Conservation (phyloP, 2,797 vertebrate species). For the Characodon lateralis region DNA sequence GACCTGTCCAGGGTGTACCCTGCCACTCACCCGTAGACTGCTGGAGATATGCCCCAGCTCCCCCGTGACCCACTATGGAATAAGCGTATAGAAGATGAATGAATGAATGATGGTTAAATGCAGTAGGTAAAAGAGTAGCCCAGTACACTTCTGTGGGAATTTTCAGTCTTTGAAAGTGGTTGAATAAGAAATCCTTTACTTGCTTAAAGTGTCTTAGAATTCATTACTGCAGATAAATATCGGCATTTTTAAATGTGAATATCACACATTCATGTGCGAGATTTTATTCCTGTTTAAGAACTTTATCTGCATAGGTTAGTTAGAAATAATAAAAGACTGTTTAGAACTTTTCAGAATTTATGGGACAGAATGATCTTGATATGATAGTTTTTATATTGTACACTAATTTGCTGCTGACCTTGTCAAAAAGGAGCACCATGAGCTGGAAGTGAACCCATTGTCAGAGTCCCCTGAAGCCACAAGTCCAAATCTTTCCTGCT, state of each 20-base stretch:
- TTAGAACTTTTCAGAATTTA: background rate
- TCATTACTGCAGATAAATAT: background rate
- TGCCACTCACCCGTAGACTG: too few species aligned
- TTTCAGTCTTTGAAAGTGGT: too few species aligned
- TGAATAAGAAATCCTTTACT: too few species aligned
- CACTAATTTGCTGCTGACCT: conserved; percentile 60
- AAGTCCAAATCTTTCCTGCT: conserved; percentile 55
- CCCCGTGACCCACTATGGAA: too few species aligned
- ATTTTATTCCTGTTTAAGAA: background rate
- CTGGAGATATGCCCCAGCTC: too few species aligned
- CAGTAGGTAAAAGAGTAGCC: too few species aligned
- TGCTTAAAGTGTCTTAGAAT: background rate
- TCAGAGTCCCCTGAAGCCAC: conserved; percentile 43
- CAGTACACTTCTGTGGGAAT: too few species aligned
- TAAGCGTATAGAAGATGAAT: too few species aligned
- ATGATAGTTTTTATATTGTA: conserved; percentile 39
- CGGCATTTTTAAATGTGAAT: background rate
- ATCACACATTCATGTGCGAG: background rate
- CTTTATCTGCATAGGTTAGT: background rate
- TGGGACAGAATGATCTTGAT: too few species aligned
- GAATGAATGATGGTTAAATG: too few species aligned
- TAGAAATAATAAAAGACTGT: background rate
- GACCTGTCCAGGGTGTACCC: too few species aligned
- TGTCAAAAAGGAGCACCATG: conserved; percentile 54
- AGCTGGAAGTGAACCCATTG: conserved; percentile 48